Conservation (phyloP, 35 echinoderm and acorn worm species). For the Antedon bifida region DNA sequence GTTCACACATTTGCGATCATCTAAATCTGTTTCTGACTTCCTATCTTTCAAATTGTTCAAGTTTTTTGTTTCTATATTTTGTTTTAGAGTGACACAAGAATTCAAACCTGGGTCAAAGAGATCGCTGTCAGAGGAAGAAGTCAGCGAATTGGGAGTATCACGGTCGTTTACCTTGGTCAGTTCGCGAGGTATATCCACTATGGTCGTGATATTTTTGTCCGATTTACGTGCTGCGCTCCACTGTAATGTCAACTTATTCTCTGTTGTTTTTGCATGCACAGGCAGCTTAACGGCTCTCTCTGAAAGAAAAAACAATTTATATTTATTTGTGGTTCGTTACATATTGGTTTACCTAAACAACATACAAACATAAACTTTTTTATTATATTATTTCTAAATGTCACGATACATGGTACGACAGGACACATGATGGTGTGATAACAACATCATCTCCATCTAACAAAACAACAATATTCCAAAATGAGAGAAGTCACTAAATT, state of each 20-base stretch:
- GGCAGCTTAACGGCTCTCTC: background rate
- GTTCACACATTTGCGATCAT: background rate
- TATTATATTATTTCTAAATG: no score
- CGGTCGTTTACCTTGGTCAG: background rate
- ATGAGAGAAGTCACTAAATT: no score
- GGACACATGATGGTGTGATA: no score
- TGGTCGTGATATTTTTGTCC: background rate
- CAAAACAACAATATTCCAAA: no score
- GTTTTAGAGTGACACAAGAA: background rate
- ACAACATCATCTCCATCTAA: no score
- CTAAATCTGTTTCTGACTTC: background rate
- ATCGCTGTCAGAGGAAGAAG: slow-evolving; percentile 73
- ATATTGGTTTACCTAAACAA: no score
- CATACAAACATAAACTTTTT: no score
- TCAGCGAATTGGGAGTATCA: background rate
- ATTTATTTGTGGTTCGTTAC: background rate
- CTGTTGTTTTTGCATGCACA: background rate
- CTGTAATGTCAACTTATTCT: background rate
- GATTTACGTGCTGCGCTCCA: background rate
- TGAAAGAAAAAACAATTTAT: background rate
- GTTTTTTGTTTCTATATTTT: background rate
- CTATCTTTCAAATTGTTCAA: background rate
- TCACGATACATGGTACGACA: no score
- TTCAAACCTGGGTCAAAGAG: slow-evolving; percentile 70
- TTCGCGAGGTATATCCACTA: background rate